Evolutionary conservation across 2,113 vertebrate genomes (phyloP).

Genomic region (Typhlomys cinereus): DNA sequence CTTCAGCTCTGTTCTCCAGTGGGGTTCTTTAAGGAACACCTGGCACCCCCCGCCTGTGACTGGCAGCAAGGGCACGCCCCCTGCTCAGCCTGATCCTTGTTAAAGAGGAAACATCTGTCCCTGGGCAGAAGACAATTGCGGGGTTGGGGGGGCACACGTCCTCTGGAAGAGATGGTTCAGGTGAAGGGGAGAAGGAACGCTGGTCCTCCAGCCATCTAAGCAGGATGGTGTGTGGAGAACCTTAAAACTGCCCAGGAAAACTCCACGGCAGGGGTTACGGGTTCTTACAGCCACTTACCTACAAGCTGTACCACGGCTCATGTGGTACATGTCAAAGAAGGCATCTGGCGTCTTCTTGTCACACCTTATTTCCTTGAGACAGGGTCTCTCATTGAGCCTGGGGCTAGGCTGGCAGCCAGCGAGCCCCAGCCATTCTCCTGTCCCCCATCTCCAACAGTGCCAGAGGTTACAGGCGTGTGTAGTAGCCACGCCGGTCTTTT

Average conservation of each 20-base stretch:
- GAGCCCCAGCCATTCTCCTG: too few relatives aligned
- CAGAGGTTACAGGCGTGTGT: too few relatives aligned
- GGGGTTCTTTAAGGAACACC: not conserved
- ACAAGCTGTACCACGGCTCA: too few relatives aligned
- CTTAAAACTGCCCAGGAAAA: not conserved
- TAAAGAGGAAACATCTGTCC: slow-evolving; percentile 31
- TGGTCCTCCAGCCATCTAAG: not conserved
- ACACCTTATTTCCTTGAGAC: too few relatives aligned
- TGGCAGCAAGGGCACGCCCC: slow-evolving; percentile 39
- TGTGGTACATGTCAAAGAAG: not conserved
- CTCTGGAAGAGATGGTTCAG: not conserved
- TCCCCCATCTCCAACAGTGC: too few relatives aligned
- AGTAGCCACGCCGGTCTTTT: too few relatives aligned
- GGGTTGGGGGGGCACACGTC: not conserved
- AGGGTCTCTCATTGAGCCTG: too few relatives aligned
- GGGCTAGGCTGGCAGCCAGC: too few relatives aligned
- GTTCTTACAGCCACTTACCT: fast-evolving
- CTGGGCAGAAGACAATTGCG: not conserved
- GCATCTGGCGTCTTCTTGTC: too few relatives aligned
- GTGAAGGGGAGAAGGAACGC: not conserved
- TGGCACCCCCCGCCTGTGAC: not conserved
- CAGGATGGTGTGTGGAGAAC: not conserved
- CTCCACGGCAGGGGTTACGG: fast-evolving
- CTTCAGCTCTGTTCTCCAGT: not conserved
- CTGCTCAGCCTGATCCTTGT: slow-evolving; percentile 23